Evolutionary conservation across 1,140 invertebrate genomes (phyloP).

Genomic region (Phocides pigmalion): DNA sequence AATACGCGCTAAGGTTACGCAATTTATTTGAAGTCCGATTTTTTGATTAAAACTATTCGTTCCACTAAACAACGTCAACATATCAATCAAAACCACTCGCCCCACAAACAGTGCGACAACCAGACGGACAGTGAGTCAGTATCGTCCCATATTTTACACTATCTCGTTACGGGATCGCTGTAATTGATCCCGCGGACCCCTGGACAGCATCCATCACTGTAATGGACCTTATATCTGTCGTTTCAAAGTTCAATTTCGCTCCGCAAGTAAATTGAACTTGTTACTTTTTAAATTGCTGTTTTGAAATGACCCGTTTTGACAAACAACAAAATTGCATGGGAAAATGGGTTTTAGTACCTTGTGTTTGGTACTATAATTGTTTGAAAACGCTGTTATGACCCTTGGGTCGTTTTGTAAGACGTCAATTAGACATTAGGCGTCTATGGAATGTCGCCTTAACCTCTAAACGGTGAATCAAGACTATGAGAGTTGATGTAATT

Average conservation of each 20-base stretch:
- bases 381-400: neutral
- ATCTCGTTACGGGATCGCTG: slow-evolving; percentile 39
- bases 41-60: too few species aligned
- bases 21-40: too few species aligned
- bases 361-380: neutral
- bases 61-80: neutral
- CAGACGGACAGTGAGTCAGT: slow-evolving; percentile 16
- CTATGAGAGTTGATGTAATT: slow-evolving; percentile 21
- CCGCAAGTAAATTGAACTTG: slow-evolving; percentile 6
- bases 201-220: slow-evolving; percentile 4
- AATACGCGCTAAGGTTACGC: too few species aligned
- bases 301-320: slow-evolving; percentile 16
- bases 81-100: slow-evolving; percentile 10
- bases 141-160: slow-evolving; percentile 40
- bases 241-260: slow-evolving; percentile 8
- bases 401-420: slow-evolving; percentile 3
- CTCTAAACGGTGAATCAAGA: slow-evolving; percentile 28
- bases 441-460: slow-evolving; percentile 25
- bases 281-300: slow-evolving; percentile 8
- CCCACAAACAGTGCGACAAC: neutral
- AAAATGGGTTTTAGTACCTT: neutral
- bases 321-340: neutral
- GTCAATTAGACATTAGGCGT: slow-evolving; percentile 18
- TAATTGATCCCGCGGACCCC: slow-evolving; percentile 41
- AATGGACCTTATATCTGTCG: slow-evolving; percentile 18